Percentiles rank a stretch among this genome's conserved stretches.
These are phyloP conservation scores for Nesogale talazaci DNA, from an alignment of 2,113 vertebrate genomes.

Conservation along the genomic window DNA sequence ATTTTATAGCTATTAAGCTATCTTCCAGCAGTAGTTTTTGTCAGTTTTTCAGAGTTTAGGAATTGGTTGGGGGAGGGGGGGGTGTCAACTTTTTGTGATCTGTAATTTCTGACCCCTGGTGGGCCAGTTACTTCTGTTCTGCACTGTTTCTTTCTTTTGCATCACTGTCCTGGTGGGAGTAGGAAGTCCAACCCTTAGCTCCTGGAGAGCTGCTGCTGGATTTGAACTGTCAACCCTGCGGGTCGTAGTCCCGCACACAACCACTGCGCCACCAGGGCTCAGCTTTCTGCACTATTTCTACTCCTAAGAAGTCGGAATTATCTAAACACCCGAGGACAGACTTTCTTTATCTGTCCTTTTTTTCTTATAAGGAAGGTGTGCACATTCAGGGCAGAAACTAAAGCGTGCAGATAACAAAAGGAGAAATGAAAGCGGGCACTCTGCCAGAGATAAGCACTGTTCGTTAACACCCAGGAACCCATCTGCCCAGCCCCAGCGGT, in stretches of 20 bases:
- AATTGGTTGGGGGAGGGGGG: background rate
- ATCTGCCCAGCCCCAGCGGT: background rate
- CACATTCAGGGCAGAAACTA: background rate
- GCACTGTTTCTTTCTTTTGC: too few species aligned
- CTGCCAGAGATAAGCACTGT: background rate
- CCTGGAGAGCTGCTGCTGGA: too few species aligned
- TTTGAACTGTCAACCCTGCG: too few species aligned
- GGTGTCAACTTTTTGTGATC: background rate
- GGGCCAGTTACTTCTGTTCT: background rate
- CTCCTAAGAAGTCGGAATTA: conserved; percentile 6
- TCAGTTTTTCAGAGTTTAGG: conserved; percentile 45
- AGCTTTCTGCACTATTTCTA: too few species aligned
- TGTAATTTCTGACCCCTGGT: conserved; percentile 34
- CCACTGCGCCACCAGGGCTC: too few species aligned
- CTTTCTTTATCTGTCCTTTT: conserved; percentile 18
- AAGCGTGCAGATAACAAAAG: conserved; percentile 7
- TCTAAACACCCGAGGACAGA: conserved; percentile 32
- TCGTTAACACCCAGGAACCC: background rate
- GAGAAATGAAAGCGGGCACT: background rate
- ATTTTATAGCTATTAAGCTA: background rate
- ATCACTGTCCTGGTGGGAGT: too few species aligned
- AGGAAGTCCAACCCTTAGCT: too few species aligned
- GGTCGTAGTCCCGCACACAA: too few species aligned
- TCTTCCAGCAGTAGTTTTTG: background rate
- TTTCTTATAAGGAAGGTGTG: conserved; percentile 54